Conservation (phyloP, 2,797 vertebrate genomes). For the Botia kubotai region DNA sequence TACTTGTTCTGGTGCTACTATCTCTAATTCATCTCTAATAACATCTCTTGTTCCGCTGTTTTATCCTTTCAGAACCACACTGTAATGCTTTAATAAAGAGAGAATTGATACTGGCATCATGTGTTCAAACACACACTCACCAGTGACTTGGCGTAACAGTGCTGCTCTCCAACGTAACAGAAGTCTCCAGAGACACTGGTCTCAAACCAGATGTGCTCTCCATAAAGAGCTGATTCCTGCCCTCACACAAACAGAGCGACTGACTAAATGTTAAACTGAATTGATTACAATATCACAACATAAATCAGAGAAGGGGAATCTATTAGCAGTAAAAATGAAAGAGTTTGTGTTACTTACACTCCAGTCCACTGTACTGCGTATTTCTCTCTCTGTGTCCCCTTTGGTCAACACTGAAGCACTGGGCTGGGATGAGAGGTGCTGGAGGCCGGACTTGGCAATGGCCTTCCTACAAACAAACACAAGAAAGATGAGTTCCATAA, state of each 20-base stretch:
- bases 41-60: not conserved
- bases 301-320: not conserved
- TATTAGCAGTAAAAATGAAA: not conserved
- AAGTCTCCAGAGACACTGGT: constrained; percentile 92
- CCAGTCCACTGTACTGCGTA: constrained; percentile 91
- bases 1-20: not conserved
- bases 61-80: not conserved
- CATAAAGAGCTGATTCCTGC: constrained; percentile 89
- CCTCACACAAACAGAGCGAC: constrained; percentile 32
- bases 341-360: constrained; percentile 83
- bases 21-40: not conserved
- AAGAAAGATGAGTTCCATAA: constrained; percentile 7
- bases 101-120: not conserved
- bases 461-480: constrained; percentile 86
- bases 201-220: constrained; percentile 96
- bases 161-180: constrained; percentile 94
- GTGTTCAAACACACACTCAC: constrained; percentile 73
- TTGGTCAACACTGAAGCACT: constrained; percentile 73
- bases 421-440: constrained; percentile 85
- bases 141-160: constrained; percentile 91
- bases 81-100: constrained; percentile 8
- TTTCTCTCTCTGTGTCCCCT: constrained; percentile 80
- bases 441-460: constrained; percentile 89
- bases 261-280: not conserved
- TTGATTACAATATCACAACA: not conserved